Conservation (phyloP, 2,797 vertebrate genomes). For the Arnoldichthys spilopterus region DNA sequence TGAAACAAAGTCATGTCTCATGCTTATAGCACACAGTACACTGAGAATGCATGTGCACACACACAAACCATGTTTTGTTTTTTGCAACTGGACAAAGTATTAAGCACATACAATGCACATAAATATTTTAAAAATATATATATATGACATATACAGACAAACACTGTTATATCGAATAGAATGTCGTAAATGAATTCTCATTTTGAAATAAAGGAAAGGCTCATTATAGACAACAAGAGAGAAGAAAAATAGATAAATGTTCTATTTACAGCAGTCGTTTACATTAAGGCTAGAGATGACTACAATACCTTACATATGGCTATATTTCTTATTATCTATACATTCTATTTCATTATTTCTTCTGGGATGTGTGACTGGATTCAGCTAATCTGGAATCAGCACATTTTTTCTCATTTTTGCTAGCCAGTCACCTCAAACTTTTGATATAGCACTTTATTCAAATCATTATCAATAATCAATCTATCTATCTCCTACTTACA, state of each 20-base stretch:
- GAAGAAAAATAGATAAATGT: neutral
- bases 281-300: constrained; percentile 9
- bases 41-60: neutral
- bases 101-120: neutral
- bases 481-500: neutral
- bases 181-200: neutral
- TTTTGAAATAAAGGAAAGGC: too few species aligned
- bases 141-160: neutral
- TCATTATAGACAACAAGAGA: neutral
- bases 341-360: neutral
- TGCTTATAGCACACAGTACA: neutral
- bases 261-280: neutral
- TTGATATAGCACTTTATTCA: too few species aligned
- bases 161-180: too few species aligned
- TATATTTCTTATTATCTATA: neutral
- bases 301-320: neutral
- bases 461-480: too few species aligned
- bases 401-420: too few species aligned
- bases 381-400: too few species aligned
- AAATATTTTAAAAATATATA: neutral
- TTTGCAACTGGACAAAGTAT: neutral
- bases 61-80: neutral
- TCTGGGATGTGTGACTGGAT: neutral
- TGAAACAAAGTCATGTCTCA: neutral
- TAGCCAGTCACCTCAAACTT: too few species aligned